Percentiles rank a stretch among this genome's conserved stretches.
Conservation (phyloP, 2,888 invertebrate genomes). For the Orchesella flavescens region DNA sequence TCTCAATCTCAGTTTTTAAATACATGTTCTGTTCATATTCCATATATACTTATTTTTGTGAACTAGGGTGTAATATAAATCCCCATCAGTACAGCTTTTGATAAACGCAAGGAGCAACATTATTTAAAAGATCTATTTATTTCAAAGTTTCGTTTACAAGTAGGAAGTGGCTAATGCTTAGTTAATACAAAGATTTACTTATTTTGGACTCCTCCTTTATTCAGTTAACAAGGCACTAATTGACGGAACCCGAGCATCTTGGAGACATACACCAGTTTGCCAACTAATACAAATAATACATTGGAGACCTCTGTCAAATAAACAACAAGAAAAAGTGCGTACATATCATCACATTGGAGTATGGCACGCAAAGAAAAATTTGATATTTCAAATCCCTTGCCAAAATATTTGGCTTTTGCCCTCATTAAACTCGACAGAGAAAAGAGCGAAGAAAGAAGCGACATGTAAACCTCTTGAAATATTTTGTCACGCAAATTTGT, state of each 20-base stretch:
- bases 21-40: too few relatives aligned
- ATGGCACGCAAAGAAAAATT: not conserved
- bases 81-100: too few relatives aligned
- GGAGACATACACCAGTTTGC: not conserved
- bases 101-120: too few relatives aligned
- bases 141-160: too few relatives aligned
- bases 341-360: not conserved
- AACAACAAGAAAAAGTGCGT: not conserved
- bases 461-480: not conserved
- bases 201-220: not conserved
- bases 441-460: not conserved
- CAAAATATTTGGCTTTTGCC: slow-evolving; percentile 14
- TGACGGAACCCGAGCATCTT: not conserved
- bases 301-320: not conserved
- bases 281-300: not conserved
- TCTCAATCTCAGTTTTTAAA: too few relatives aligned
- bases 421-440: slow-evolving; percentile 33
- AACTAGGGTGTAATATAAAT: too few relatives aligned
- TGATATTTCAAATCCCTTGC: slow-evolving; percentile 14
- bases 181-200: not conserved
- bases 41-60: too few relatives aligned
- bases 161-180: too few relatives aligned
- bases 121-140: too few relatives aligned
- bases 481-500: slow-evolving; percentile 27
- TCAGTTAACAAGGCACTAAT: slow-evolving; percentile 28